Evolutionary conservation across 2,888 invertebrate genomes (phyloP).

Genomic region (Erebia palarica): DNA sequence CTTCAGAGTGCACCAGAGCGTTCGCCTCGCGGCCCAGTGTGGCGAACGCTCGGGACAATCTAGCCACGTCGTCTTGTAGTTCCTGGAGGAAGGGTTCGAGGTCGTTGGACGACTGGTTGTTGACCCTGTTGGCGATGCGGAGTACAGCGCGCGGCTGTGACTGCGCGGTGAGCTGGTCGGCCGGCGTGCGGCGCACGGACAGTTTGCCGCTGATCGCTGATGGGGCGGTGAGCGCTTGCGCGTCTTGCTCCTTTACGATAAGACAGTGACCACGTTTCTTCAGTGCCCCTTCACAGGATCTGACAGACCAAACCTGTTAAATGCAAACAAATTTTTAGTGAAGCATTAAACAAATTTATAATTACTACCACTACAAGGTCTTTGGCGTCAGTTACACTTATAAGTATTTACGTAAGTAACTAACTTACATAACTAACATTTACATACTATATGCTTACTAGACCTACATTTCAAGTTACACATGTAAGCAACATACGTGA

Average conservation of each 20-base stretch:
- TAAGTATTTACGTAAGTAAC: too few relatives aligned
- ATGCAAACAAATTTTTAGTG: background rate
- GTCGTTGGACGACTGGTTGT: slow-evolving; percentile 44
- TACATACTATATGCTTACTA: too few relatives aligned
- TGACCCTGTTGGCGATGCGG: slow-evolving; percentile 68
- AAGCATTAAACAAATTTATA: too few relatives aligned
- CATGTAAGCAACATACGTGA: too few relatives aligned
- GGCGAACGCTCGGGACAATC: slow-evolving; percentile 66
- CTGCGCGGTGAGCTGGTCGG: slow-evolving; percentile 55
- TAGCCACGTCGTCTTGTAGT: slow-evolving; percentile 64
- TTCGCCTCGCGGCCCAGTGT: slow-evolving; percentile 64
- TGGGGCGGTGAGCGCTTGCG: slow-evolving; percentile 60
- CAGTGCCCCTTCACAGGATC: slow-evolving; percentile 73
- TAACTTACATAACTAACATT: too few relatives aligned
- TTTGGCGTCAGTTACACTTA: too few relatives aligned
- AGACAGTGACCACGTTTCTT: slow-evolving; percentile 70
- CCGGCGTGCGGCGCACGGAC: slow-evolving; percentile 61
- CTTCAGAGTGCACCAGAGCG: slow-evolving; percentile 58
- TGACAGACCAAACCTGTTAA: slow-evolving; percentile 71
- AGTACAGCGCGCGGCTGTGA: slow-evolving; percentile 70
- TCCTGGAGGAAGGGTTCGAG: slow-evolving; percentile 64
- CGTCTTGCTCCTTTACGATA: slow-evolving; percentile 60
- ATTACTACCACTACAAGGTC: too few relatives aligned
- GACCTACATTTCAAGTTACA: too few relatives aligned
- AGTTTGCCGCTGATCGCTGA: slow-evolving; percentile 62